Base-by-base conservation (phyloP, 2,888 invertebrate species). In the Ennomos quercinarius region DNA sequence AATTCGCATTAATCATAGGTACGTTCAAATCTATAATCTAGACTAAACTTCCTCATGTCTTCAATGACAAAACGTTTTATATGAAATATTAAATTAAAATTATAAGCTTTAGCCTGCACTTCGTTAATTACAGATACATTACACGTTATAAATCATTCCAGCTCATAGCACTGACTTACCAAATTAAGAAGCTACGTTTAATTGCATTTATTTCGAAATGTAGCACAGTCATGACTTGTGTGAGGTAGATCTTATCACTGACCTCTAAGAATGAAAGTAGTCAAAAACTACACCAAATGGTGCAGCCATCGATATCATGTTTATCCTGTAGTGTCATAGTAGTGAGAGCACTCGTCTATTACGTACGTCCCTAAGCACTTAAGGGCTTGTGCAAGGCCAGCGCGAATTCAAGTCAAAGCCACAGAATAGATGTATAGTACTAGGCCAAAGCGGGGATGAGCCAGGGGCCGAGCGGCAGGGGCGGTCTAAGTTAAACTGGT, bases 121-220 rank as follows among this genome's bases (percentile, higher is more conserved):
- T 27, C 27, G 27, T 27, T 50, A 61, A 57, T 57, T 61, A 57
- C 40, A 48, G 10, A 37, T 12, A 45, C 12, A 35, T 50, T 17
- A 8, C 2, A 45, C n/a, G 17, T 50, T 46, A 60, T 63, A 47
- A 55, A 60, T 63, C 55, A 61, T 48, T 42, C 46, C 43, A 47
- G 44, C 46, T 10, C 8, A 6, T 27, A 27, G 27, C 27, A 27
- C 6, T 27, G 27, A 27, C 27, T 5, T 27, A 27, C 6, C 27
- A 27, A 27, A 27, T 27, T 17, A 42, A 13, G 57, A 42, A 48
- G 57, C 39, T 58, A 41, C 40, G 9, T 52, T 41, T 48, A 51
- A 53, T 47, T 57, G 63, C 64, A 52, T 64, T 67, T 58, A 64
- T 58, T 64, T 64, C 47, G 57, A 36, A 60, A 61, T 67, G 42